Evolutionary conservation across 2,888 invertebrate genomes (phyloP).

Genomic region (Isoperla grammatica): DNA sequence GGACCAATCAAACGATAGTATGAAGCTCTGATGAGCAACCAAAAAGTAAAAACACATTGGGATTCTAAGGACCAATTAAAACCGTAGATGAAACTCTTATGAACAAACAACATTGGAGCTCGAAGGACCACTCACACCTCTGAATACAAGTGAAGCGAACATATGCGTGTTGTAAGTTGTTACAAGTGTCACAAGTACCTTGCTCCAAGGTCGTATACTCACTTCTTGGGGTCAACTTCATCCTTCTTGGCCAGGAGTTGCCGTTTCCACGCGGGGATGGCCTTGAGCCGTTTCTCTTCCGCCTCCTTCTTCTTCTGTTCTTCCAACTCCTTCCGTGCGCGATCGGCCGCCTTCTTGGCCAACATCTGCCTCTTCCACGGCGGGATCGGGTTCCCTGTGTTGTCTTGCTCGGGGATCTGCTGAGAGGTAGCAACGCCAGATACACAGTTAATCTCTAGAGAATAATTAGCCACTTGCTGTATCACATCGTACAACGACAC

Average conservation of each 20-base stretch:
- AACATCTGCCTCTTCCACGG: constrained; percentile 95
- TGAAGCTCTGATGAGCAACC: too few species aligned
- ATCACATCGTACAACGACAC: too few species aligned
- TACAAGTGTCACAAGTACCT: too few species aligned
- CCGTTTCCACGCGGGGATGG: constrained; percentile 92
- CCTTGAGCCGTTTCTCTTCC: constrained; percentile 74
- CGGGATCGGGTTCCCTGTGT: constrained; percentile 82
- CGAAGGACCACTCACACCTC: too few species aligned
- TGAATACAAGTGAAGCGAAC: too few species aligned
- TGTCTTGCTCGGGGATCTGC: constrained; percentile 83
- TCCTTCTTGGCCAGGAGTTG: constrained; percentile 80
- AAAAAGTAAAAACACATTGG: too few species aligned
- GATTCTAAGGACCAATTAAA: too few species aligned
- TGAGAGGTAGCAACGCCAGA: background rate
- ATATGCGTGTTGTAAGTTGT: too few species aligned
- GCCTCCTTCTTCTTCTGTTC: constrained; percentile 78
- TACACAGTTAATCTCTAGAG: background rate
- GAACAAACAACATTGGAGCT: too few species aligned
- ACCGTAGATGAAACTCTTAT: too few species aligned
- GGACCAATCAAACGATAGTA: too few species aligned
- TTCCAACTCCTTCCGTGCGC: constrained; percentile 84
- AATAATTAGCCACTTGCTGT: too few species aligned
- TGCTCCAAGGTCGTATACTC: constrained; percentile 39
- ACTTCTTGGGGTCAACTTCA: constrained; percentile 73
- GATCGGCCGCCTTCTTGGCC: constrained; percentile 90